Evolutionary conservation across 2,888 invertebrate genomes (phyloP).

Genomic region (Spodoptera exigua): DNA sequence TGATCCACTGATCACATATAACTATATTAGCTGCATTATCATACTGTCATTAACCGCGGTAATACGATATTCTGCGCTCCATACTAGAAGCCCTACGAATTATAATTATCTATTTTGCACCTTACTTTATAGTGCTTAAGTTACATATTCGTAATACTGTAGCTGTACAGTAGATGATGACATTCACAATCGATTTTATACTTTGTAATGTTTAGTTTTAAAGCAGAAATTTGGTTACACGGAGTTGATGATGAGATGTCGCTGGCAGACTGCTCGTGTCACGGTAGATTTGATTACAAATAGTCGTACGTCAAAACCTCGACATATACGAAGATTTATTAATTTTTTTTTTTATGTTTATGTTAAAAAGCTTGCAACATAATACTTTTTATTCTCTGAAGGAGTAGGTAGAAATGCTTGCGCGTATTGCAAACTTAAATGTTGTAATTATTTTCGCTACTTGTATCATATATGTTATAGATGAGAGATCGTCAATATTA

Average conservation of each 20-base stretch:
- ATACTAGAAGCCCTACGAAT: slow-evolving; percentile 46
- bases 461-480: too few species aligned
- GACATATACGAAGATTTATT: too few species aligned
- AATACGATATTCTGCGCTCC: slow-evolving; percentile 41
- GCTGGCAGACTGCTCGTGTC: slow-evolving; percentile 48
- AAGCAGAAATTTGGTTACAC: background rate
- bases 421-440: too few species aligned
- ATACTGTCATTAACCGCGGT: slow-evolving; percentile 21
- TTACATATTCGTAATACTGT: background rate
- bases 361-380: too few species aligned
- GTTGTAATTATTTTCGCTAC: too few species aligned
- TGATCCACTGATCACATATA: slow-evolving; percentile 44
- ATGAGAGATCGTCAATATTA: too few species aligned
- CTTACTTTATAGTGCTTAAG: background rate
- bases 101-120: slow-evolving; percentile 5
- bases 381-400: too few species aligned
- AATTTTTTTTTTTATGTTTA: too few species aligned
- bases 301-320: slow-evolving; percentile 20
- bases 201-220: background rate
- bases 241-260: slow-evolving; percentile 16
- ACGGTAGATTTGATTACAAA: slow-evolving; percentile 62
- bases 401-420: too few species aligned
- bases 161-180: background rate
- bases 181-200: background rate
- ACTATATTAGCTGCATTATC: slow-evolving; percentile 23